Evolutionary conservation across 2,113 vertebrate species (phyloP), one percentile per base, ranked within the genome.

Genomic region (Saguinus imperator): DNA sequence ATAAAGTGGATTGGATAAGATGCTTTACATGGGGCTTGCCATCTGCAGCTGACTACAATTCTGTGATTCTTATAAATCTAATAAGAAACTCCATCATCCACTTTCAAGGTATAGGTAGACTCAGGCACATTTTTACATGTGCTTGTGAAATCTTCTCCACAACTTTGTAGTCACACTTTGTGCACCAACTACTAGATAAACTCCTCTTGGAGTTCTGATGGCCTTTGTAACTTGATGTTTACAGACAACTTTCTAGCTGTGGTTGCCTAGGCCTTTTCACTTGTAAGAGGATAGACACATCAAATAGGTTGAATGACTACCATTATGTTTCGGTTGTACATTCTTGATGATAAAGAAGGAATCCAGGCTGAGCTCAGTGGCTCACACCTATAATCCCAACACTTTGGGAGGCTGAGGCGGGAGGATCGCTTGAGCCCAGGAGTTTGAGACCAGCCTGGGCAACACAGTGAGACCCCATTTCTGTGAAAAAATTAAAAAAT

Each of bases 131-230:
- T 88, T 87, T 77, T 57, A 40, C 72, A 57, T 5, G 13, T 40
- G 27, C n/a, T 89, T 89, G 13, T 81, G 68, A 97, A 95, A 40
- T 64, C 2, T 79, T 95, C 66, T 52, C 50, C 52, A 70, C 75
- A 76, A 43, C 45, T 89, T 82, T 79, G n/a, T 25, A 73, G 18
- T 75, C 82, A 70, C 10, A 55, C 8, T 37, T 94, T 87, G 21
- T 40, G 21, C 0, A 84, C n/a, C 73, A 55, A 58, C 18, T 75
- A 17, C n/a, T 43, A 84, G 35, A 37, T 61, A 77, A 95, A 91
- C 72, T 72, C 43, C 57, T 35, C 55, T 64, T 83, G 50, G 43
- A 68, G 6, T 83, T 80, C 27, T 73, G 10, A 89, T 50, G 50
- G 48, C 55, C 3, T 61, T 80, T 87, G 3, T 82, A 91, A 91